phyloP scores from a whole-genome alignment of 2,888 invertebrate genomes.

The Aphrophora alni region DNA sequence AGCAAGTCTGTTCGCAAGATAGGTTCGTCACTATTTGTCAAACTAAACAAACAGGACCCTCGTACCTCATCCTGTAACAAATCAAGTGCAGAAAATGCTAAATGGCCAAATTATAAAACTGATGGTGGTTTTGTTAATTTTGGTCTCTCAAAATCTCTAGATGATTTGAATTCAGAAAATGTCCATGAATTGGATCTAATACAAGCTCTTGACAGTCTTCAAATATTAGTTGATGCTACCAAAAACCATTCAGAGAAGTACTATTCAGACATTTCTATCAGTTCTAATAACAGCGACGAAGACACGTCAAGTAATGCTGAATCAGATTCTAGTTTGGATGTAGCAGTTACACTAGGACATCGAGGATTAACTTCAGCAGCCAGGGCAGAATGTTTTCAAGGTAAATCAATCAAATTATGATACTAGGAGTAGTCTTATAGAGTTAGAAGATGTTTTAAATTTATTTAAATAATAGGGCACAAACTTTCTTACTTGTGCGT shows the following conservation, averaged over 20 bases:
- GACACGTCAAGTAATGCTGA: background rate
- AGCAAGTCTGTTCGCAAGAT: background rate
- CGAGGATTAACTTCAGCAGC: too few species aligned
- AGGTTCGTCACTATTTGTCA: background rate
- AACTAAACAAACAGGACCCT: too few species aligned
- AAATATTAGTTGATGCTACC: background rate
- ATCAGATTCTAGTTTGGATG: background rate
- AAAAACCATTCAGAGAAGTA: background rate
- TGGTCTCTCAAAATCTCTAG: constrained; percentile 31
- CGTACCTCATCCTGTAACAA: too few species aligned
- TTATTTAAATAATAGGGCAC: too few species aligned
- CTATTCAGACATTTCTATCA: background rate
- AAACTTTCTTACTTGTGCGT: too few species aligned
- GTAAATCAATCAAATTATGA: background rate
- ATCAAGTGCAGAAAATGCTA: too few species aligned
- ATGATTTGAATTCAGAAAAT: constrained; percentile 11
- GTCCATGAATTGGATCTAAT: background rate
- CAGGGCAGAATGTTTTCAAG: background rate
- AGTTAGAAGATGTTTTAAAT: too few species aligned
- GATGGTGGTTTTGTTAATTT: constrained; percentile 26
- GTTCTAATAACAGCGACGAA: background rate
- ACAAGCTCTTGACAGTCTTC: background rate
- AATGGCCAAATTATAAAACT: background rate
- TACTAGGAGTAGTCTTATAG: too few species aligned
- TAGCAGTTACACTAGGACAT: background rate